Percentiles rank a stretch among this genome's conserved stretches.
Conservation (phyloP, 2,797 vertebrate genomes). For the Sylvia borin region DNA sequence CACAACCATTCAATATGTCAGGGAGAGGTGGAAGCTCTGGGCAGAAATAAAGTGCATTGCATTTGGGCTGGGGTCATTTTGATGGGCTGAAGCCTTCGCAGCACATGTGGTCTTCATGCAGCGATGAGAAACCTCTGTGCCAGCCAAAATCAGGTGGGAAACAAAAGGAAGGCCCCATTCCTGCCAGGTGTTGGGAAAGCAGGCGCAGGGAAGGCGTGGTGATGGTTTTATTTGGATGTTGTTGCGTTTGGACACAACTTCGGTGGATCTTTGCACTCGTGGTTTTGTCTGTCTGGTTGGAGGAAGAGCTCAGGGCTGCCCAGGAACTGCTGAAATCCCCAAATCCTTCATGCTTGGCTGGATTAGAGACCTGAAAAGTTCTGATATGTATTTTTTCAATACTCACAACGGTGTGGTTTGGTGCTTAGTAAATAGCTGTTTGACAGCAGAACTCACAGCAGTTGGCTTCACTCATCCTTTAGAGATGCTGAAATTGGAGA, state of each 20-base stretch:
- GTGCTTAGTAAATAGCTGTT: not conserved
- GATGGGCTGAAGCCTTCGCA: accelerated
- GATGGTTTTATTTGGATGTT: not conserved
- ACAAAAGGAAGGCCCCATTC: not conserved
- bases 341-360: not conserved
- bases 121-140: accelerated
- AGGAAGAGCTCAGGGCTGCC: not conserved
- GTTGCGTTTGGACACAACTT: not conserved
- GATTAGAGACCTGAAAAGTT: not conserved
- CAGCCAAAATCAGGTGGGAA: not conserved
- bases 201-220: accelerated
- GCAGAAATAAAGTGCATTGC: not conserved
- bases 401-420: not conserved
- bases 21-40: not conserved
- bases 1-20: not conserved
- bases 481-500: slow-evolving; percentile 10
- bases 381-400: not conserved
- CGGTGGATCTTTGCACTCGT: accelerated
- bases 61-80: not conserved
- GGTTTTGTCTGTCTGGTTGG: not conserved
- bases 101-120: not conserved
- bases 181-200: not conserved
- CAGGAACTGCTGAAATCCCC: not conserved
- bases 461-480: not conserved
- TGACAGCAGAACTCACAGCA: not conserved